Base-by-base conservation (phyloP, 2,797 vertebrate genomes). In the Paedocypris micromegethes region DNA sequence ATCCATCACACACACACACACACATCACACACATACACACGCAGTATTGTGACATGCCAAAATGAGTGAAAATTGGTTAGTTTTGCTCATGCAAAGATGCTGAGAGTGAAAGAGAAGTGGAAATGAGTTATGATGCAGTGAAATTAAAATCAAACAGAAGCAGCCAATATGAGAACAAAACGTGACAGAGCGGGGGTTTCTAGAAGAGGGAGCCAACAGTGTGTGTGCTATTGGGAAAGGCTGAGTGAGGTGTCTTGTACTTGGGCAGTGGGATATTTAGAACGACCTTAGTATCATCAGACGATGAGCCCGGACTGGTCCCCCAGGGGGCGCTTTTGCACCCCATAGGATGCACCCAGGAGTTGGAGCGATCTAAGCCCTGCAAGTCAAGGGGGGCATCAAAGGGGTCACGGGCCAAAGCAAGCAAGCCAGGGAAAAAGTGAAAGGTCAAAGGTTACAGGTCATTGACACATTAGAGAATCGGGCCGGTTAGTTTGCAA, bases 281-380 rank as follows among this genome's bases (percentile, higher is more conserved):
- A 88, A 94, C 93, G 93, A 99, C 97, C 97, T 99, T 95, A 92
- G 93, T 91, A 88, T 94, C 87, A 83, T 99, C 94, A 89, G 95
- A 89, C 91, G 93, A 91, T 83, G 95, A 96, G 87, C 93, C 94
- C 81, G 93, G 95, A 91, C 95, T 94, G 92, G 94, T 92, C 93
- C 94, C 95, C 97, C 95, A 99, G 91, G 94, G 93, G 90, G 91
- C 90, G 85, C 93, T 92, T 90, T 95, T 97, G 91, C 93, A 93
- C 92, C 93, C 95, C 91, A 95, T 95, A 90, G 97, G 95, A 93
- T 98, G 93, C 88, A 99, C 97, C 97, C 97, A 99, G 90, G 97
- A 99, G 94, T 99, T 99, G 94, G 96, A 99, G 90, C 97, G 97
- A 89, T 99, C 96, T 93, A 99, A 94, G 84, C 97, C 97, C 97